Base-by-base conservation (phyloP, 37 sponge, comb jelly and placozoan genomes). In the Hormiphora californensis region DNA sequence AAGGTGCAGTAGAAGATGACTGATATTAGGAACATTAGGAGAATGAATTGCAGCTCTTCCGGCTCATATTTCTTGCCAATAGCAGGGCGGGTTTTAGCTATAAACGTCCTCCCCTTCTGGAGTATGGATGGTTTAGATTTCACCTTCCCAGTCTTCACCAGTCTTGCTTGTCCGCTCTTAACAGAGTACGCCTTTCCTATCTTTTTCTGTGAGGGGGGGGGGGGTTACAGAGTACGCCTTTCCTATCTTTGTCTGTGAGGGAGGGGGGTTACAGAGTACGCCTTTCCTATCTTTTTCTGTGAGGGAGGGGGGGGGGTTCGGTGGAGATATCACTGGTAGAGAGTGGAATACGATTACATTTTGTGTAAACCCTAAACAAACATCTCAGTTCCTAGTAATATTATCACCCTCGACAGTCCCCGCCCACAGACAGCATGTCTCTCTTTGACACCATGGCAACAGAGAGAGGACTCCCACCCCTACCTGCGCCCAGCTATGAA, bases 31-130 rank as follows among this genome's bases (percentile, higher is more conserved):
- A 65, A 33, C 67, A 65, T 65, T 19, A 65, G 67, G 17, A 38
- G 38, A 2, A 65, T 33, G 37, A 65, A 65, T 38, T 65, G 67
- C 37, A 65, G 37, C 67, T 65, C 67, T 17, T 65, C 67, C 37
- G 67, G 37, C 17, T 65, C 67, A 34, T 36, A 65, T 38, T 65
- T 65, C 67, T 65, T 65, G n/a, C n/a, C n/a, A 0, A 65, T 65
- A 21, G 21, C 19, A 33, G 67, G 67, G 3, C 67, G 67, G 19
- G 38, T 25, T 19, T 65, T 65, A 9, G 67, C 67, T 38, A 65
- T 35, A 28, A 65, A 65, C 9, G 67, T 32, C 37, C 37, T 25
- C 38, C 37, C 15, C 17, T 33, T 65, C 19, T 30, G 38, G 30
- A 65, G 35, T 4, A 65, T 65, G 67, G 67, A 65, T 7, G 37